phyloP scores from a whole-genome alignment of 2,797 vertebrate species.

The Syndactyla subalaris region DNA sequence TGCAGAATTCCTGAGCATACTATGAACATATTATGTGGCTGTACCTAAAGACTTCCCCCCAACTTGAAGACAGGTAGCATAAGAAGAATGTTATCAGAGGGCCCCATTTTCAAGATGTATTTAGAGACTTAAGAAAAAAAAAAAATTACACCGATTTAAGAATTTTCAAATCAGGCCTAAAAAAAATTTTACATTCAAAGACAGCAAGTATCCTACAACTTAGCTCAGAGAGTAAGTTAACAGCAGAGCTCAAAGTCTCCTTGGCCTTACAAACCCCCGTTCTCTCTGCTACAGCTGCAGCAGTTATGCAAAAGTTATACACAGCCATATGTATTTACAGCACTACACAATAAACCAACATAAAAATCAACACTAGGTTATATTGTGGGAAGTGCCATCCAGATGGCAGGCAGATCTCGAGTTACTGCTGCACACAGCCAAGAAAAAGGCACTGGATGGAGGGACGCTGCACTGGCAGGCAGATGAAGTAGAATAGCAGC shows the following conservation, averaged over 20 bases:
- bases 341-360: slow-evolving; percentile 3
- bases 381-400: neutral
- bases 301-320: neutral
- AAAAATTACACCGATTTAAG: neutral
- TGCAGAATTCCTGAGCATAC: neutral
- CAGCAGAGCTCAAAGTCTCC: neutral
- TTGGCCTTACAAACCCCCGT: neutral
- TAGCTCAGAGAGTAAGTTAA: neutral
- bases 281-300: neutral
- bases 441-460: neutral
- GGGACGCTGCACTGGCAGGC: neutral
- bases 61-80: neutral
- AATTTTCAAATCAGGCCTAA: neutral
- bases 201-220: neutral
- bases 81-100: neutral
- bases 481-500: neutral
- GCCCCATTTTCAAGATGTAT: neutral
- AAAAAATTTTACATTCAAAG: neutral
- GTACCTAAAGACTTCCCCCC: neutral
- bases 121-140: neutral
- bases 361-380: neutral
- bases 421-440: neutral
- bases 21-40: neutral
- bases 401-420: neutral
- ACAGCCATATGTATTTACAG: slow-evolving; percentile 13